Percentiles rank a stretch among this genome's conserved stretches.
Conservation (phyloP, 2,888 invertebrate genomes). For the Polymixis flavicincta region DNA sequence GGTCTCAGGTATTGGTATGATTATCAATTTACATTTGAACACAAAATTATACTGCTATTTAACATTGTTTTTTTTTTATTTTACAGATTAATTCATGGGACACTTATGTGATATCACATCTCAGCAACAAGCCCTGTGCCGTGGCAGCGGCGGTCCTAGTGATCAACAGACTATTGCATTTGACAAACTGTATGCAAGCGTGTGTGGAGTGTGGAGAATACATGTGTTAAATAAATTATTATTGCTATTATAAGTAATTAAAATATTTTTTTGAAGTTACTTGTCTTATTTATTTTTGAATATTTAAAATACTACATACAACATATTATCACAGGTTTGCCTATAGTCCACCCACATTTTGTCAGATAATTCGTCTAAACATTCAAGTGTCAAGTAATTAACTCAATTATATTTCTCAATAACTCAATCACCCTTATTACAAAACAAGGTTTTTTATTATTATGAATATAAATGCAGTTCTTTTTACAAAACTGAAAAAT, state of each 20-base stretch:
- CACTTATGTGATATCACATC: conserved; percentile 66
- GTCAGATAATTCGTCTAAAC: too few relatives aligned
- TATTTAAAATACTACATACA: background rate
- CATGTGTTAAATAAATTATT: conserved; percentile 85
- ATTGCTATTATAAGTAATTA: conserved; percentile 84
- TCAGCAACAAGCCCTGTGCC: conserved; percentile 46
- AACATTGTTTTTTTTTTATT: conserved; percentile 9
- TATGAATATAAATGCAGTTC: too few relatives aligned
- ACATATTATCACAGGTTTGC: too few relatives aligned
- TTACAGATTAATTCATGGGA: conserved; percentile 68
- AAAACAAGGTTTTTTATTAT: too few relatives aligned
- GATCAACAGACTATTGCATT: conserved; percentile 73
- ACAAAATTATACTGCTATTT: background rate
- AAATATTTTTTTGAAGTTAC: conserved; percentile 80
- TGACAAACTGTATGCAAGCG: conserved; percentile 70
- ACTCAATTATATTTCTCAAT: too few relatives aligned
- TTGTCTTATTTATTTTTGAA: conserved; percentile 63
- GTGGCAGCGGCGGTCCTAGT: conserved; percentile 61
- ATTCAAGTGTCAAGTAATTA: too few relatives aligned
- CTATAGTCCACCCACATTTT: too few relatives aligned
- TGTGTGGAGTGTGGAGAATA: conserved; percentile 70
- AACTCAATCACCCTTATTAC: too few relatives aligned
- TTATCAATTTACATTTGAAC: background rate
- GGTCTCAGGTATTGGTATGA: too few relatives aligned
- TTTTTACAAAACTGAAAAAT: too few relatives aligned